Conservation (phyloP, 2,113 vertebrate species). For the Puma concolor region DNA sequence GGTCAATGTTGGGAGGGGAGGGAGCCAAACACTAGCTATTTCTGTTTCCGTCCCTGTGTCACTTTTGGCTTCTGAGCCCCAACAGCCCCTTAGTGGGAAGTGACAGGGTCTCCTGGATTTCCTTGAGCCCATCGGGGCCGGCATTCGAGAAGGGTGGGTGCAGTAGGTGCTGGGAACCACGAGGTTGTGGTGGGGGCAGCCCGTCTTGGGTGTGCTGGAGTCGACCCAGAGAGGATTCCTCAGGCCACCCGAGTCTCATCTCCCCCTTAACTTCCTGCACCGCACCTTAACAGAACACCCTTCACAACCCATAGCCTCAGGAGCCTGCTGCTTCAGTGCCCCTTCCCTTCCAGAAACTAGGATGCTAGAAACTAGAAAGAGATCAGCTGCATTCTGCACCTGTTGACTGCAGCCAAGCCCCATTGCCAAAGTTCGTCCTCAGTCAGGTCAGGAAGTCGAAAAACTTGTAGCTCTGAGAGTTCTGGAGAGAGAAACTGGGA, state of each 20-base stretch:
- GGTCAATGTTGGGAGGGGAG: not conserved
- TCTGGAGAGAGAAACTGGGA: not conserved
- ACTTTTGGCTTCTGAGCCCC: not conserved
- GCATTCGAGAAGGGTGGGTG: not conserved
- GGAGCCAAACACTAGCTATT: not conserved
- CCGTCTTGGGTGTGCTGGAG: not conserved
- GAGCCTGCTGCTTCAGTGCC: not conserved
- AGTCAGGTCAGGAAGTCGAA: not conserved
- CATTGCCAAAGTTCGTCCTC: not conserved
- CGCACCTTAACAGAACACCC: not conserved
- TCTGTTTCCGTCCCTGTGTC: not conserved
- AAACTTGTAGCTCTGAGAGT: not conserved
- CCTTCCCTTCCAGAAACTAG: not conserved
- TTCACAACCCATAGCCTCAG: too few relatives aligned
- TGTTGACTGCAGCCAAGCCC: not conserved
- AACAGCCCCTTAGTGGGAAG: not conserved
- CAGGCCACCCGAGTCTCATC: not conserved
- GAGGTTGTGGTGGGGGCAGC: not conserved
- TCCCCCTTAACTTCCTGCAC: not conserved
- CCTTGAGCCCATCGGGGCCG: not conserved
- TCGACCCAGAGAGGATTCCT: not conserved
- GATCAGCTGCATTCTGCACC: not conserved
- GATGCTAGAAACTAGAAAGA: not conserved
- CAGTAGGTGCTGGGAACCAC: not conserved
- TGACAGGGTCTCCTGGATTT: not conserved